Conservation (phyloP, 2,797 vertebrate genomes). For the Pantherophis alleghaniensis region DNA sequence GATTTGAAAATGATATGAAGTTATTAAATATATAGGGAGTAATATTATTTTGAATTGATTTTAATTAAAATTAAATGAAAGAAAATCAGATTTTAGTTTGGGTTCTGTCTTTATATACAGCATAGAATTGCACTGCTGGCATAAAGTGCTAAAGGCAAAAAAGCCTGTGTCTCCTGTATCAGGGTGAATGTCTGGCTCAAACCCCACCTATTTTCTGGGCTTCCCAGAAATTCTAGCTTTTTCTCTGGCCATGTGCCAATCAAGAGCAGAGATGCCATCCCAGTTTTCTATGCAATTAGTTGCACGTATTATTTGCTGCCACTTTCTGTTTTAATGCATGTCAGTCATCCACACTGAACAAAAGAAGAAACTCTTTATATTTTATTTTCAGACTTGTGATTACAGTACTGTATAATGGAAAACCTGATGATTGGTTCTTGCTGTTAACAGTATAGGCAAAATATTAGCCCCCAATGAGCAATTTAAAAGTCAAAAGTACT, state of each 20-base stretch:
- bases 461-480: background rate
- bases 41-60: background rate
- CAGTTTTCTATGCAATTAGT: background rate
- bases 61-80: background rate
- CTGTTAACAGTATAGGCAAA: background rate
- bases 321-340: background rate
- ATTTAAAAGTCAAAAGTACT: background rate
- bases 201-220: background rate
- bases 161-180: background rate
- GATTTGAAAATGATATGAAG: background rate
- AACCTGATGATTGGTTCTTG: background rate
- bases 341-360: background rate
- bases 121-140: background rate
- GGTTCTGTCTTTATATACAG: background rate
- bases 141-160: background rate
- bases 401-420: background rate
- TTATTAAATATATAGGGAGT: background rate
- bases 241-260: background rate
- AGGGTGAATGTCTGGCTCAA: background rate
- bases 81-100: background rate
- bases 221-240: background rate
- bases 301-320: background rate
- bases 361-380: background rate
- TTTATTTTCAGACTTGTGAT: background rate
- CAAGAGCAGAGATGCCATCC: background rate